Conservation (phyloP, 2,113 vertebrate genomes). For the Alces alces region DNA sequence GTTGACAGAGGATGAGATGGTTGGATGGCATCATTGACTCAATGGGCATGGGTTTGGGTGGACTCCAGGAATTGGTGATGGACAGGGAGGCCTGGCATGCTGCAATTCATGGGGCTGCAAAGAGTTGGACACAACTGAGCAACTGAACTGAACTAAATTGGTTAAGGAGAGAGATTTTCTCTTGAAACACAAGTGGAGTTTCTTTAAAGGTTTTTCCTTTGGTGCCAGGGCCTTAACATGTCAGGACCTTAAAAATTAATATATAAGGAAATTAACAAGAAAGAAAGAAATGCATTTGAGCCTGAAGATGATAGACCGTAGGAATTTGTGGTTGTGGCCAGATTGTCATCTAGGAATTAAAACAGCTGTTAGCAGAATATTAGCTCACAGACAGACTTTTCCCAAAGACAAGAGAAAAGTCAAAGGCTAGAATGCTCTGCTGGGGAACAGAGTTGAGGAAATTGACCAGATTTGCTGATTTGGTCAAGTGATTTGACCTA, state of each 20-base stretch:
- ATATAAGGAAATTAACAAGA: neutral
- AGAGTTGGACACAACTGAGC: too few relatives aligned
- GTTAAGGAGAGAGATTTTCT: neutral
- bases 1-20: too few relatives aligned
- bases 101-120: too few relatives aligned
- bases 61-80: too few relatives aligned
- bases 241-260: neutral
- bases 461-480: neutral
- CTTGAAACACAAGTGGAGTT: neutral
- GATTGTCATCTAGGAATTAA: neutral
- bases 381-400: neutral
- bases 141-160: too few relatives aligned
- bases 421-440: neutral
- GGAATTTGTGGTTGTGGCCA: neutral
- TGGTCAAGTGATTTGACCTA: too few relatives aligned
- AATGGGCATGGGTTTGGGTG: too few relatives aligned
- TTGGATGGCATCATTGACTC: too few relatives aligned
- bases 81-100: too few relatives aligned
- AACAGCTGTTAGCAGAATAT: neutral
- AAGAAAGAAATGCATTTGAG: neutral
- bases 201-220: neutral
- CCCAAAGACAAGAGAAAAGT: neutral
- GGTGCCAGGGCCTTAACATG: neutral
- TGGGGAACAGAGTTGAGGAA: neutral
- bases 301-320: neutral